phyloP scores from a whole-genome alignment of 2,113 vertebrate species.

The Epinephelus fuscoguttatus region DNA sequence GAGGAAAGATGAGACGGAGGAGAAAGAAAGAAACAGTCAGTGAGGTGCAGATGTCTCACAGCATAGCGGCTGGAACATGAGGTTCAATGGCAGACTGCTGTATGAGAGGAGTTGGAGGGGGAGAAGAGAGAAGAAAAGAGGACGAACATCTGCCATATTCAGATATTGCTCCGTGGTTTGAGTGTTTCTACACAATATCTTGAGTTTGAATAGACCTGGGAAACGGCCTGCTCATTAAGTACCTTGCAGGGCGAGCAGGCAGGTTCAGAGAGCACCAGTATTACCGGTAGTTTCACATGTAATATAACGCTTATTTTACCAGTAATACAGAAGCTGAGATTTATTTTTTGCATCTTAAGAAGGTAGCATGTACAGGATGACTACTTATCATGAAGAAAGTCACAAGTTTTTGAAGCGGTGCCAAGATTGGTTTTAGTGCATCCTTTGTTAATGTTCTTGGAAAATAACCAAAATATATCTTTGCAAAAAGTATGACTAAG shows the following conservation, averaged over 20 bases:
- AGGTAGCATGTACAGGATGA: neutral
- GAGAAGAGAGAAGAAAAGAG: conserved; percentile 53
- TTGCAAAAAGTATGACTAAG: neutral
- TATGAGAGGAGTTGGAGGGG: conserved; percentile 69
- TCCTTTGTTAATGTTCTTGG: neutral
- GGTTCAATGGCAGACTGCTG: conserved; percentile 91
- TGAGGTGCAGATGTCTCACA: conserved; percentile 94
- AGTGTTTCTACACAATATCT: conserved; percentile 70
- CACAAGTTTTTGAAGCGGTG: neutral
- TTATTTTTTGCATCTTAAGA: neutral
- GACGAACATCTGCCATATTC: conserved; percentile 75
- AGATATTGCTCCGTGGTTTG: conserved; percentile 72
- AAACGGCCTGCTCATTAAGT: conserved; percentile 48
- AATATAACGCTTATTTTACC: conserved; percentile 20
- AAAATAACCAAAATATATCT: neutral
- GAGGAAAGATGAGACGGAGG: conserved; percentile 77
- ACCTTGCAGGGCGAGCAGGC: neutral
- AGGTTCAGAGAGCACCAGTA: conserved; percentile 12
- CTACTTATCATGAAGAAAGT: neutral
- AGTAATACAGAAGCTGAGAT: neutral
- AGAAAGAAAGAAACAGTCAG: conserved; percentile 69
- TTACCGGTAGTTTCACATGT: conserved; percentile 12
- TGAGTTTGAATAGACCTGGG: conserved; percentile 61
- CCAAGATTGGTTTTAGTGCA: neutral
- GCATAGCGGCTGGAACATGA: conserved; percentile 92